Percentiles rank a stretch among this genome's conserved stretches.
Evolutionary conservation across 2,888 invertebrate genomes (phyloP).

Genomic region (Idaea straminata): DNA sequence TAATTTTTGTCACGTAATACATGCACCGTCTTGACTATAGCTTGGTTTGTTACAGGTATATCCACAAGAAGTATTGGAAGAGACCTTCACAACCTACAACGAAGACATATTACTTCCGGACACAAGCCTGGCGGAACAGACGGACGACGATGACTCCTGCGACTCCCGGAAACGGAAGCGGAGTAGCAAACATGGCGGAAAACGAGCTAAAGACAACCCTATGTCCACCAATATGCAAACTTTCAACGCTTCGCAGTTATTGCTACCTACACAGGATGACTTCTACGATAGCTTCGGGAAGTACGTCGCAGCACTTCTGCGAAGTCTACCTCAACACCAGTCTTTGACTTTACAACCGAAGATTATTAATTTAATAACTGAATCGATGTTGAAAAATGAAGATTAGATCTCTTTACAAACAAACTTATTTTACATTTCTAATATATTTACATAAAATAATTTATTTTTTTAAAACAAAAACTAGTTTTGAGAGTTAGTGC

Average conservation of each 20-base stretch:
- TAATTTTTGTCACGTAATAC: too few relatives aligned
- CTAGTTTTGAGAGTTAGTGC: neutral
- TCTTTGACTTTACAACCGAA: slow-evolving; percentile 45
- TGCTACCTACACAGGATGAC: slow-evolving; percentile 27
- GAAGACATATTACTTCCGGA: slow-evolving; percentile 9
- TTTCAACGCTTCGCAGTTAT: slow-evolving; percentile 8
- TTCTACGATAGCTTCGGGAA: slow-evolving; percentile 46
- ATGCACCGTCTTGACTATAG: neutral
- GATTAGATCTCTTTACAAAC: slow-evolving; percentile 20
- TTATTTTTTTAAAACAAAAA: neutral
- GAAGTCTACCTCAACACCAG: slow-evolving; percentile 35
- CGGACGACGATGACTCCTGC: slow-evolving; percentile 13
- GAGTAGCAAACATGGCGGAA: slow-evolving; percentile 7
- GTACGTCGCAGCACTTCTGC: slow-evolving; percentile 46
- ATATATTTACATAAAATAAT: too few relatives aligned
- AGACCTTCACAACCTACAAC: slow-evolving; percentile 3
- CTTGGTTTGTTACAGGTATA: slow-evolving; percentile 9
- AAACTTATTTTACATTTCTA: too few relatives aligned
- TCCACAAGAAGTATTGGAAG: slow-evolving; percentile 3
- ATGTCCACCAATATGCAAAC: neutral
- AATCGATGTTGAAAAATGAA: neutral
- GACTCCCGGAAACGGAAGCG: slow-evolving; percentile 6
- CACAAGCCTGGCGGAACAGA: slow-evolving; percentile 9
- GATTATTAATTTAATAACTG: slow-evolving; percentile 15
- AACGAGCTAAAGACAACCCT: neutral